These are phyloP conservation scores for Ips nitidus DNA, from an alignment of 1,140 invertebrate species.

Conservation along the genomic window DNA sequence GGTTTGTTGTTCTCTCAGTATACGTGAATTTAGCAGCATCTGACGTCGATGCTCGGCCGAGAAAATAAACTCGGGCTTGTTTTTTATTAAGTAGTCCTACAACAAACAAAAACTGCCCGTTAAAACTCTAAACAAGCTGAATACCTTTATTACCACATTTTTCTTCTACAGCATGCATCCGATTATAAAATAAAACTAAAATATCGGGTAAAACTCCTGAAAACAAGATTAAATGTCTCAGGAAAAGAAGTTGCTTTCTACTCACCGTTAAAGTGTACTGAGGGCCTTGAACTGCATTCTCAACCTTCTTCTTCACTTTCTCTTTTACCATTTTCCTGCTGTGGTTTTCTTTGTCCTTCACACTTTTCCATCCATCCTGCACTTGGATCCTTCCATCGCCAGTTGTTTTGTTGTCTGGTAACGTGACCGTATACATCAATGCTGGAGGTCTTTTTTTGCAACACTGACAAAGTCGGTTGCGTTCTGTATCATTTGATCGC, in stretches of 20 bases:
- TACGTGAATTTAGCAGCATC: constrained; percentile 41
- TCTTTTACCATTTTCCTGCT: constrained; percentile 14
- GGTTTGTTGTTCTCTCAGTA: constrained; percentile 42
- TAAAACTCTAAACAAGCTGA: neutral
- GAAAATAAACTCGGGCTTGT: constrained; percentile 46
- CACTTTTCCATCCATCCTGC: constrained; percentile 23
- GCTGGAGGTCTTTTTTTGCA: constrained; percentile 13
- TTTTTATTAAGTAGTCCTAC: constrained; percentile 46
- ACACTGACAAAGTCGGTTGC: constrained; percentile 1
- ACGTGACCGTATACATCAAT: constrained; percentile 42
- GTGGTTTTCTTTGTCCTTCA: constrained; percentile 39
- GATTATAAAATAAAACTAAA: constrained; percentile 16
- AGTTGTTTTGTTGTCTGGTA: constrained; percentile 34
- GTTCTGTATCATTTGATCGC: constrained; percentile 6
- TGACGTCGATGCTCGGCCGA: constrained; percentile 46
- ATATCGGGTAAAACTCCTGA: neutral
- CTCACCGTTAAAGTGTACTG: constrained; percentile 15
- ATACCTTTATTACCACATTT: no score
- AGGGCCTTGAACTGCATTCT: neutral
- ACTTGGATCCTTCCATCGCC: constrained; percentile 40
- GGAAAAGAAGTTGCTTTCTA: neutral
- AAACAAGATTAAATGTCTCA: no score
- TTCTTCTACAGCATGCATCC: neutral
- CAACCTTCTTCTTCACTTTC: neutral
- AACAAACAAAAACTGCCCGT: constrained; percentile 10